A percentile compares a stretch with the other conserved stretches of the same genome.
Conservation (phyloP, 2,797 vertebrate genomes). For the Phoebastria nigripes region DNA sequence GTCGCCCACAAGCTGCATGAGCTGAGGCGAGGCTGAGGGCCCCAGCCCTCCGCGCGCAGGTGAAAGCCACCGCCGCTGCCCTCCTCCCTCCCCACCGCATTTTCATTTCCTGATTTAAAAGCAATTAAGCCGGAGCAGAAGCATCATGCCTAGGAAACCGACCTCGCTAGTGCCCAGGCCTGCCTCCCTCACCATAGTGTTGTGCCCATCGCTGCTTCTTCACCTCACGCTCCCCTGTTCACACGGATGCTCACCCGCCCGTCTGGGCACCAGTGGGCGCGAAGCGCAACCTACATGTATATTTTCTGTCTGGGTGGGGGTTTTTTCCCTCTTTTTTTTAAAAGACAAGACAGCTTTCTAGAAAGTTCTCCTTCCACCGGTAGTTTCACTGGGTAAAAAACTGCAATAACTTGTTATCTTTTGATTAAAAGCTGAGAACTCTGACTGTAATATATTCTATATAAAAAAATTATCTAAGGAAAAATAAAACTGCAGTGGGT, state of each 20-base stretch:
- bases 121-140: not conserved
- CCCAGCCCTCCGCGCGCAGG: fast-evolving
- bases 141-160: conserved; percentile 6
- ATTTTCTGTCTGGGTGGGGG: conserved; percentile 27
- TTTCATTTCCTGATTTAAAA: not conserved
- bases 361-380: conserved; percentile 56
- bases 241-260: not conserved
- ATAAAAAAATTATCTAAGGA: conserved; percentile 68
- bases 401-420: conserved; percentile 75
- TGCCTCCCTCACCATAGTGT: not conserved
- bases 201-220: not conserved
- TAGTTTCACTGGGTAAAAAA: conserved; percentile 65
- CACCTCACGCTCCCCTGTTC: not conserved
- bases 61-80: not conserved
- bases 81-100: not conserved
- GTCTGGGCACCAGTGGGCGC: not conserved
- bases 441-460: conserved; percentile 71
- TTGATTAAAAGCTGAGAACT: conserved; percentile 71
- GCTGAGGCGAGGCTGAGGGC: conserved; percentile 76
- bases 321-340: conserved; percentile 23
- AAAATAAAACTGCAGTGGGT: conserved; percentile 73
- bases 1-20: conserved; percentile 90
- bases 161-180: conserved; percentile 22
- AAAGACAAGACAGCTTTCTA: conserved; percentile 71
- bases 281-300: not conserved